Evolutionary conservation across 2,113 vertebrate species (phyloP).

Genomic region (Chloebia gouldiae): DNA sequence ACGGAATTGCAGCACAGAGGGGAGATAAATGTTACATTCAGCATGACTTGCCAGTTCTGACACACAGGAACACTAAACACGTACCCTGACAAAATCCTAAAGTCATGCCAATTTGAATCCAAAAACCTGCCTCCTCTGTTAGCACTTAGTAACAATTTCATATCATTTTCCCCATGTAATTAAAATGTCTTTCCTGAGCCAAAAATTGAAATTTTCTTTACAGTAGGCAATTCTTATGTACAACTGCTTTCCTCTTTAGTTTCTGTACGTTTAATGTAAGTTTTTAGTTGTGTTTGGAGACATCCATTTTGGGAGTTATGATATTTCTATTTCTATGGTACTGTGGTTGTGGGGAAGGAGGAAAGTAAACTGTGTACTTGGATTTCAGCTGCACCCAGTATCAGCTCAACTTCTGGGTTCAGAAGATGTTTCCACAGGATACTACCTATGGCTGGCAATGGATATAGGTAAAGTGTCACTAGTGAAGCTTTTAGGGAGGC

Average conservation of each 20-base stretch:
- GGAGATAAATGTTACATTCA: background rate
- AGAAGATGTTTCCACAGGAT: background rate
- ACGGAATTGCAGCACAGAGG: background rate
- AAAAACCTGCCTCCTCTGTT: background rate
- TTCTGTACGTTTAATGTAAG: background rate
- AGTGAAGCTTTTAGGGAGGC: background rate
- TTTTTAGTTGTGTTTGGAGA: background rate
- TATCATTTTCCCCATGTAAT: background rate
- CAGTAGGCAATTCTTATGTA: background rate
- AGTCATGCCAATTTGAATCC: background rate
- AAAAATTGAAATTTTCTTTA: constrained; percentile 20
- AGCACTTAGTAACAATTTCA: background rate
- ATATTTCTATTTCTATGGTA: background rate
- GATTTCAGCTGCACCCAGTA: background rate
- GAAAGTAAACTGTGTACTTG: background rate
- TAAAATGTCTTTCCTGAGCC: constrained; percentile 11
- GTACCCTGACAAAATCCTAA: background rate
- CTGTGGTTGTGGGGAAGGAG: background rate
- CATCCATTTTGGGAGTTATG: background rate
- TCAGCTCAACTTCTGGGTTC: background rate
- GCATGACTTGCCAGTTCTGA: background rate
- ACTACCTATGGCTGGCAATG: background rate
- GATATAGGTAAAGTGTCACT: background rate
- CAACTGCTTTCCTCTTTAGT: background rate
- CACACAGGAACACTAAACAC: background rate